Evolutionary conservation across 2,113 vertebrate genomes (phyloP).

Genomic region (Drymodes brunneopygia): DNA sequence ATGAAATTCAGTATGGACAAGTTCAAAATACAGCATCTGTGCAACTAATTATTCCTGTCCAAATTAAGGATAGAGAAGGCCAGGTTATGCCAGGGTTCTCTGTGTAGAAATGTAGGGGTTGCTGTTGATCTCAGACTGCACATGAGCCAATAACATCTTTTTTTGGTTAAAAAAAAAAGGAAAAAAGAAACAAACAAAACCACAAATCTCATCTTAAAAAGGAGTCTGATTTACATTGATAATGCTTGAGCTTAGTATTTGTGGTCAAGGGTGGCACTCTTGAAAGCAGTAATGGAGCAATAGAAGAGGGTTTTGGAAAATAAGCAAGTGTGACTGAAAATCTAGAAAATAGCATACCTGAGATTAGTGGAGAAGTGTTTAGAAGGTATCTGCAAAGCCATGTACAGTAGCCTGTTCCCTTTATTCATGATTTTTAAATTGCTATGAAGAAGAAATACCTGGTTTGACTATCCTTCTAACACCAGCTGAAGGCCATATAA

Average conservation of each 20-base stretch:
- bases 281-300: background rate
- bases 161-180: rapidly evolving
- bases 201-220: background rate
- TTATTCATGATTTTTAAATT: background rate
- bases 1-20: background rate
- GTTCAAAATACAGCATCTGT: background rate
- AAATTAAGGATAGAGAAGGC: background rate
- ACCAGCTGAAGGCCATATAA: background rate
- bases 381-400: background rate
- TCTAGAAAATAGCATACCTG: background rate
- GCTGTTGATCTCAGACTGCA: background rate
- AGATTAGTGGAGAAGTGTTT: background rate
- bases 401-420: background rate
- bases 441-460: background rate
- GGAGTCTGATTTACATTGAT: background rate
- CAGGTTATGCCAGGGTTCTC: background rate
- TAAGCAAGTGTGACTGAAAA: background rate
- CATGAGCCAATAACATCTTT: background rate
- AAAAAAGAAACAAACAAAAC: background rate
- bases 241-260: background rate
- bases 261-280: background rate
- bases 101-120: background rate
- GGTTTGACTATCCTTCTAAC: background rate
- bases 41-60: background rate
- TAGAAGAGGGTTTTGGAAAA: background rate